Evolutionary conservation across 2,888 invertebrate genomes (phyloP), one percentile per base, ranked within the genome.

Genomic region (Caenorhabditis sp.): DNA sequence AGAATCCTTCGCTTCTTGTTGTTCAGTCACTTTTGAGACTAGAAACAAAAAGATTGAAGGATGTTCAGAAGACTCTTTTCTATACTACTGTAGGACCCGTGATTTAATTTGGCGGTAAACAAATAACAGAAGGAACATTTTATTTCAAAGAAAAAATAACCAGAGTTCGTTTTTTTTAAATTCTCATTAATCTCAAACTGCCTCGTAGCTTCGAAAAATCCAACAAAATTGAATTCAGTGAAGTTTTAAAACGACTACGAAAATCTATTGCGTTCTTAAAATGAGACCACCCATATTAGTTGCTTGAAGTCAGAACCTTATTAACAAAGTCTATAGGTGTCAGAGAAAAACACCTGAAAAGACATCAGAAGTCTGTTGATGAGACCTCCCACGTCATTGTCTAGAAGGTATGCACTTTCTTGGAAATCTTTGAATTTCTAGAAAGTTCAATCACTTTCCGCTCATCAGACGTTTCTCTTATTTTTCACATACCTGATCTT

Each of bases 301-400:
- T n/a, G n/a, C n/a, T n/a, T n/a, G 38, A 38, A 38, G 38, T 38
- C 38, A 38, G 38, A 38, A 38, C 2, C 38, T 38, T 12, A 38
- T 38, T 12, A 10, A 35, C 4, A 35, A 8, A 35, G 31, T 35
- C 31, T 35, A 35, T 4, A 35, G 8, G 4, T 35, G 4, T 35
- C 8, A 4, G 8, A 35, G 12, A 38, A 12, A 10, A 38, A 38
- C 12, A 10, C 12, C 12, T 38, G 31, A 31, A 38, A 38, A 38
- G 38, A 38, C 38, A 12, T 10, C 49, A 49, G 19, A 49, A 49
- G 22, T 49, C 19, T 19, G 49, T 2, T 24, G 22, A 54, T 12
- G 54, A 54, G 54, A 58, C 58, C 61, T 61, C 61, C 61, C 61
- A 41, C 61, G 61, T 61, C 61, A 61, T 22, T 19, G 38, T 38